Base-by-base conservation (phyloP, 2,797 vertebrate species). In the Coilia nasus region DNA sequence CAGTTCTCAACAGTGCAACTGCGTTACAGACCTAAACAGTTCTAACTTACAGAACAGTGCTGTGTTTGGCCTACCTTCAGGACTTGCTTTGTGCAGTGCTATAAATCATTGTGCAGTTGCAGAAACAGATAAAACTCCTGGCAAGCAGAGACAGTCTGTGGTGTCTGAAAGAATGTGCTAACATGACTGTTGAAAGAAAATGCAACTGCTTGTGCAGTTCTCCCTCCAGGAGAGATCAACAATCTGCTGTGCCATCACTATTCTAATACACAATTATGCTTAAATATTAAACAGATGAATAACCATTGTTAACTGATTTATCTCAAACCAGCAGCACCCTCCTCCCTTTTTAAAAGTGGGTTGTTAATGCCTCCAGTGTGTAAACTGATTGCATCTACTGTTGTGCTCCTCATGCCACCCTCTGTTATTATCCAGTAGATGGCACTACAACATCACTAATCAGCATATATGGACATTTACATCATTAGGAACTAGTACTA, bases 91-190 rank as follows among this genome's bases (percentile, higher is more conserved):
- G 57, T 85, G 50, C 75, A 81, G 78, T 87, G 83, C 41, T 57
- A 46, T 86, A 86, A 88, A 87, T 88, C 83, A 83, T 6, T 86
- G 57, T 46, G 46, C 15, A 84, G 35, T 81, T 47, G 81, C 83
- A 84, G 82, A 83, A 78, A 85, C 71, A 87, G 82, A 85, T 85
- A 81, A 86, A 84, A 83, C 23, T 80, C 81, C 86, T 87, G 87
- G 89, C 89, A 85, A 71, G 23, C 23, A 21, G 50, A 64, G 59
- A 60, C 17, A 47, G 80, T 60, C 80, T 81, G 86, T 83, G 84
- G 83, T 83, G 86, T 81, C 75, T 46, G 44, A 80, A 86, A 78
- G 83, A 88, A 88, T 84, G 81, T 88, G 75, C 85, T 85, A 88
- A 81, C 81, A 84, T 50, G 23, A n/a, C 81, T 75, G 83, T 31